These are phyloP conservation scores for Maconellicoccus hirsutus DNA, from an alignment of 1,140 invertebrate species.

Conservation along the genomic window DNA sequence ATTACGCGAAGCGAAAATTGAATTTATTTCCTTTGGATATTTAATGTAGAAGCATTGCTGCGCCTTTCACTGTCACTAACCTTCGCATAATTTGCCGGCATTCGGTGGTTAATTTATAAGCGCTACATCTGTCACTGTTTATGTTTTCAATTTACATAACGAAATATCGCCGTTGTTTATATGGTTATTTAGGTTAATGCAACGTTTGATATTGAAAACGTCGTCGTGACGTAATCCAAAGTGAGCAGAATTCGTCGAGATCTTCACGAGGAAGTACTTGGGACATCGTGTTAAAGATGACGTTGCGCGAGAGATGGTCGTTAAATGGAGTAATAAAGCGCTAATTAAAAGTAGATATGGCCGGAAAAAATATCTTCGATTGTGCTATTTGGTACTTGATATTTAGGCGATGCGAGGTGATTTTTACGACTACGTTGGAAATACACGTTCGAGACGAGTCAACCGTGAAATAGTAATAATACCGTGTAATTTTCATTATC, in stretches of 20 bases:
- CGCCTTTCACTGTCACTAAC: conserved; percentile 1
- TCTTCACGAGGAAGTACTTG: too few species aligned
- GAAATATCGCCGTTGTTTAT: not conserved
- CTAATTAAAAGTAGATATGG: too few species aligned
- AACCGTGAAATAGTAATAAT: conserved; percentile 9
- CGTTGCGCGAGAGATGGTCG: too few species aligned
- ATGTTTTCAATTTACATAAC: not conserved
- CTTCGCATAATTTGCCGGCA: not conserved
- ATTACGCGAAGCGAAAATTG: not conserved
- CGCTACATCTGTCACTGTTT: not conserved
- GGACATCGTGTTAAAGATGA: too few species aligned
- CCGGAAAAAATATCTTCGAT: not conserved
- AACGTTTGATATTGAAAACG: conserved; percentile 2
- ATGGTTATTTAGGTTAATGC: not conserved
- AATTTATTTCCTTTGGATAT: not conserved
- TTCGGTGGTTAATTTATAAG: not conserved
- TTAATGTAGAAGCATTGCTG: not conserved
- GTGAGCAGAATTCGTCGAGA: too few species aligned
- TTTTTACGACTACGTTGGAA: not conserved
- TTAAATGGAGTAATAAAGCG: too few species aligned
- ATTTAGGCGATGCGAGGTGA: not conserved
- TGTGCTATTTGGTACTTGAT: not conserved
- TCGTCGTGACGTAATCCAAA: not conserved
- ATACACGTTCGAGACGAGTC: not conserved
- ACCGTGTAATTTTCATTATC: not conserved